Evolutionary conservation across 2,113 vertebrate species (phyloP), one percentile per base, ranked within the genome.

Genomic region (Sceloporus tristichus): DNA sequence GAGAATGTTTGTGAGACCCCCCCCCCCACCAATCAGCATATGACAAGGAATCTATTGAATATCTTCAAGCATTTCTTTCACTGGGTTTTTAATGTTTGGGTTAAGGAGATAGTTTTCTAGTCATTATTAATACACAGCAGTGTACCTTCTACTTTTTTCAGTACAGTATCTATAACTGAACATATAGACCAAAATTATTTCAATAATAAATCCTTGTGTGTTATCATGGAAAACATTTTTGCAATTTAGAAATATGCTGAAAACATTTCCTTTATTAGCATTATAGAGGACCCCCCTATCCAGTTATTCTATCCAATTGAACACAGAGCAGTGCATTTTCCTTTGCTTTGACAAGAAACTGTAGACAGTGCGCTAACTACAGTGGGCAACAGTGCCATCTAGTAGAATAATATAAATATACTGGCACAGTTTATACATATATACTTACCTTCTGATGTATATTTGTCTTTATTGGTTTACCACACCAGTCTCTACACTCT

Each of bases 371-470:
- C 29, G 2, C 29, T 73, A 56, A 82, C 86, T 70, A 73, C 87
- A 90, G 83, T 84, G 29, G 59, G 89, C 83, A 91, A 85, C 23
- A 89, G 83, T 87, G 89, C 90, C 90, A 83, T 79, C 88, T 91
- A 94, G 92, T 91, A 8, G 3, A 25, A 88, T 80, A 27, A 0
- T 0, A 56, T 7, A 34, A 56, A 82, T 59, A 53, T 87, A 27
- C 62, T 82, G 71, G 16, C 5, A 11, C 19, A 34, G 48, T 40
- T 2, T 56, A 6, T 34, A 34, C 19, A 0, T 42, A 16, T 3
- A 79, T 65, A 81, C 25, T 2, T 0, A 81, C 74, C 40, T 73
- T 82, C 29, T 1, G 1, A 14, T 25, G 1, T 21, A 23, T 0
- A 23, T 34, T 78, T 14, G 2, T 54, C 16, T 42, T 79, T 21